Base-by-base conservation (phyloP, 2,797 vertebrate species). In the Microchirus variegatus region DNA sequence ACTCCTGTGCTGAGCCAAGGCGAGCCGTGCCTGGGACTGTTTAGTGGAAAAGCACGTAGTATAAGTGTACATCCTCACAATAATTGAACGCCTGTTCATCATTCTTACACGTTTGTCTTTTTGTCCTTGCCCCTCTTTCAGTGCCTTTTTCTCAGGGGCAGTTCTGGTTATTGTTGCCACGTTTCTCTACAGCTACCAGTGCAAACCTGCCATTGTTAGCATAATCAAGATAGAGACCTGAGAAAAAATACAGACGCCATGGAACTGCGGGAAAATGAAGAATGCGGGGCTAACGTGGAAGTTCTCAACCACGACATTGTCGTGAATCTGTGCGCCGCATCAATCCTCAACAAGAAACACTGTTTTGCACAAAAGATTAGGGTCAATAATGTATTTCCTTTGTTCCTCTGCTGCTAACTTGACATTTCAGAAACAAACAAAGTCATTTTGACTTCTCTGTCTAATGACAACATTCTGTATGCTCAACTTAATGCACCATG, bases 151-250 rank as follows among this genome's bases (percentile, higher is more conserved):
- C 84, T 40, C 95, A 2, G 98, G 98, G 73, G 90, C 97, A 11
- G 1, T 94, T 62, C 90, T 99, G 87, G 98, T 99, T 79, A 97
- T 98, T 78, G 80, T 87, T 57, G 97, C 98, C 49, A 99, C 98
- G 44, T 98, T 99, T 87, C 92, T 99, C 14, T 99, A 99, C 0
- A 89, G 96, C 73, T 95, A 94, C 22, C 93, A 96, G 82, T 80
- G 82, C 67, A 97, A 96, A 86, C 90, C 94, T 51, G 69, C 91
- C 61, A 86, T 86, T 65, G 91, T 90, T 77, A 89, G 26, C 36
- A 0, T 90, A 62, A 85, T 89, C 70, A 94, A 95, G 84, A 45
- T 8, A 16, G 46, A 51, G 38, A 62, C 46, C 19, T 57, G 10
- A 47, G 4, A n/a, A 59, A 22, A 46, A 3, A 9, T 22, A 42